These are phyloP conservation scores for Pholis gunnellus DNA, from an alignment of 2,113 vertebrate genomes.

Conservation along the genomic window DNA sequence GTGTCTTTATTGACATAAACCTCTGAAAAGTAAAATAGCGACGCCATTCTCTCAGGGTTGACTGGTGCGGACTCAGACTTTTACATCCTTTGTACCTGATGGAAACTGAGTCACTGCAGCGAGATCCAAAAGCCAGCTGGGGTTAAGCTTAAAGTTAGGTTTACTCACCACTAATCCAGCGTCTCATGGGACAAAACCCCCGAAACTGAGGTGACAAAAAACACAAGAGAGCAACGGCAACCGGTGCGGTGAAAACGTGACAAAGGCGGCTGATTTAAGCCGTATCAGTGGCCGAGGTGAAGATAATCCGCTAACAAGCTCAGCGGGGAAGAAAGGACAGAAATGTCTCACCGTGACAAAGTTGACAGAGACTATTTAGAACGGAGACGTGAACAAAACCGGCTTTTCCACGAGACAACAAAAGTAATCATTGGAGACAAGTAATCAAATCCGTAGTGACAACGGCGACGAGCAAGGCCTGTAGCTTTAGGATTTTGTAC, in stretches of 20 bases:
- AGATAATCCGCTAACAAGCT: slow-evolving; percentile 57
- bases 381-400: background rate
- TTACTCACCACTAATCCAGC: slow-evolving; percentile 44
- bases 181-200: slow-evolving; percentile 44
- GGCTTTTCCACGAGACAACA: slow-evolving; percentile 3
- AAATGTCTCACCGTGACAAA: slow-evolving; percentile 11
- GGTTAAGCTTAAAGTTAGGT: slow-evolving; percentile 49
- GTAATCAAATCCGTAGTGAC: background rate
- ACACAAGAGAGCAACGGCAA: slow-evolving; percentile 12
- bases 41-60: background rate
- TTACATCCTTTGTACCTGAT: slow-evolving; percentile 24
- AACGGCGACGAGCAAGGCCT: background rate
- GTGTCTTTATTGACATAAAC: background rate
- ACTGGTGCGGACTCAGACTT: slow-evolving; percentile 5
- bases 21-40: background rate
- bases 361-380: background rate
- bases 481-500: background rate
- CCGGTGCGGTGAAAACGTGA: slow-evolving; percentile 6
- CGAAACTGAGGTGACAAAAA: slow-evolving; percentile 62
- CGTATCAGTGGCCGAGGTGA: slow-evolving; percentile 49
- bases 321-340: slow-evolving; percentile 18
- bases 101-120: slow-evolving; percentile 22
- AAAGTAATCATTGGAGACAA: background rate
- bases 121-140: slow-evolving; percentile 22
- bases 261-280: slow-evolving; percentile 42